Evolutionary conservation across 2,113 vertebrate species (phyloP).

Genomic region (Vulpes lagopus): DNA sequence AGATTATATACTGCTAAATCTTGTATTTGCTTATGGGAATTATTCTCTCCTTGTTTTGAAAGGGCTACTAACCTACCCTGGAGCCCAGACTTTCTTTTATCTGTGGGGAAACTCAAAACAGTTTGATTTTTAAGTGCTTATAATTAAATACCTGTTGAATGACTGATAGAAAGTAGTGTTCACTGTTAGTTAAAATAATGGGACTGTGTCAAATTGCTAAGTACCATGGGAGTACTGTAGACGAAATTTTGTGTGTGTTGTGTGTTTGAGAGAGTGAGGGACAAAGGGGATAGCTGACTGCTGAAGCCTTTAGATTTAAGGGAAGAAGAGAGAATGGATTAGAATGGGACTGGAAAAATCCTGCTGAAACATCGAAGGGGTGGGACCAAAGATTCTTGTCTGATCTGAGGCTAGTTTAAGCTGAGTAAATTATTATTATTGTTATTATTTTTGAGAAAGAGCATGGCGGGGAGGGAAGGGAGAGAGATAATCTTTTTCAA

Average conservation of each 20-base stretch:
- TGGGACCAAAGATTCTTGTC: background rate
- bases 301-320: slow-evolving; percentile 27
- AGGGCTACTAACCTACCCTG: slow-evolving; percentile 22
- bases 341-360: slow-evolving; percentile 10
- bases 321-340: slow-evolving; percentile 30
- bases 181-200: slow-evolving; percentile 9
- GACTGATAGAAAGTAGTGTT: slow-evolving; percentile 49
- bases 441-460: background rate
- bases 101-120: slow-evolving; percentile 32
- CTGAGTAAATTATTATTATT: slow-evolving; percentile 29
- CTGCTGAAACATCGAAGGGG: background rate
- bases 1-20: slow-evolving; percentile 36
- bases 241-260: background rate
- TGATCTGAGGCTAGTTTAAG: slow-evolving; percentile 55
- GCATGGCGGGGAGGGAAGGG: background rate
- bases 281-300: background rate
- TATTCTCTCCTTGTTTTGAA: slow-evolving; percentile 57
- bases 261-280: background rate
- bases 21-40: slow-evolving; percentile 57
- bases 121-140: slow-evolving; percentile 70
- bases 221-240: background rate
- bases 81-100: slow-evolving; percentile 30
- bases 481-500: no score
- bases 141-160: slow-evolving; percentile 67
- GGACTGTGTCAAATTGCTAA: slow-evolving; percentile 14